Conservation (phyloP, 2,113 vertebrate genomes). For the Charadrius vociferus region DNA sequence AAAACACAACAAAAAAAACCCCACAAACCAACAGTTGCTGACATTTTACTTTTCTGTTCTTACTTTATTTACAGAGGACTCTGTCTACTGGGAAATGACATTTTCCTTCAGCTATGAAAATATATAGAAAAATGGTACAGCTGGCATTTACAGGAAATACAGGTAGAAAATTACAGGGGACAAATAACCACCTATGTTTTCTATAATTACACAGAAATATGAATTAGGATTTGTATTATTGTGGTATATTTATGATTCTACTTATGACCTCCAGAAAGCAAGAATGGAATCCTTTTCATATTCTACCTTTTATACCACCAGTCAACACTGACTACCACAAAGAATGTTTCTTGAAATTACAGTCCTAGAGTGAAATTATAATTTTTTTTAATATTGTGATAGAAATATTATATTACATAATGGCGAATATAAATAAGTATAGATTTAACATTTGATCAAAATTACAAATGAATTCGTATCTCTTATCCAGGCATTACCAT, state of each 20-base stretch:
- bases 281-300: neutral
- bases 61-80: constrained; percentile 21
- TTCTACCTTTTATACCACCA: neutral
- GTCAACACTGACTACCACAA: neutral
- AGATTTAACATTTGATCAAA: neutral
- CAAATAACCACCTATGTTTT: constrained; percentile 29
- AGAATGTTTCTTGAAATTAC: neutral
- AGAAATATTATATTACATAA: neutral
- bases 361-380: neutral
- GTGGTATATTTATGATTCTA: neutral
- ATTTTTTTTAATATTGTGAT: neutral
- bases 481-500: neutral
- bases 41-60: constrained; percentile 56
- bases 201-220: constrained; percentile 11
- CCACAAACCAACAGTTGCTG: neutral
- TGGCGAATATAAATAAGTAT: neutral
- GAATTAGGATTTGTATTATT: neutral
- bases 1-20: too few relatives aligned
- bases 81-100: constrained; percentile 19
- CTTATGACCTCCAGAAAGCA: neutral
- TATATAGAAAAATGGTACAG: neutral
- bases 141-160: constrained; percentile 15
- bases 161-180: constrained; percentile 27
- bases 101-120: constrained; percentile 33
- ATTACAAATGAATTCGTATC: neutral